Conservation (phyloP, 37 sponge, comb jelly and placozoan genomes). For the Theonella swinhoei region DNA sequence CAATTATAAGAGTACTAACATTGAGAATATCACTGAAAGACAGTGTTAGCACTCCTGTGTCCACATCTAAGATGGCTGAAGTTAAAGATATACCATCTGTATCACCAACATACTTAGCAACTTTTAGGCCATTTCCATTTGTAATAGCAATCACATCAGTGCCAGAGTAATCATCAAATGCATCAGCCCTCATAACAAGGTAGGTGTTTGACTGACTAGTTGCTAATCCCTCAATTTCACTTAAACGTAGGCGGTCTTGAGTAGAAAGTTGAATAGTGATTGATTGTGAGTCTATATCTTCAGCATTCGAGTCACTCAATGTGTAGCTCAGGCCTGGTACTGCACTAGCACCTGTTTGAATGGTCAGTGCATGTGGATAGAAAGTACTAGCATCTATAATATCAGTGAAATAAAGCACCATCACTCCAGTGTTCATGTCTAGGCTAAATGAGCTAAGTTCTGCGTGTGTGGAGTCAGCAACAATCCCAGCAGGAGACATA, state of each 20-base stretch:
- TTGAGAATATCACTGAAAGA: constrained; percentile 86
- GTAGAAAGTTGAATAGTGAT: constrained; percentile 60
- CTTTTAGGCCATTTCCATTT: constrained; percentile 71
- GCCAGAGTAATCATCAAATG: constrained; percentile 72
- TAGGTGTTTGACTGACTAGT: constrained; percentile 75
- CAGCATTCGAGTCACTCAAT: constrained; percentile 54
- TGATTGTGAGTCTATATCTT: constrained; percentile 33
- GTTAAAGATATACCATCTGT: constrained; percentile 48
- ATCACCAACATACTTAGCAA: constrained; percentile 51
- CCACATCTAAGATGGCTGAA: constrained; percentile 57
- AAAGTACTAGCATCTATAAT: constrained; percentile 58
- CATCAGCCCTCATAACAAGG: constrained; percentile 77
- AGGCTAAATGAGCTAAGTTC: constrained; percentile 43
- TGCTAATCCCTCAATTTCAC: constrained; percentile 58
- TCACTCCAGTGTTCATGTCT: constrained; percentile 70
- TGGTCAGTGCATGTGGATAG: constrained; percentile 42
- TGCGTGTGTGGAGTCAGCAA: constrained; percentile 45
- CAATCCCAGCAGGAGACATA: background rate
- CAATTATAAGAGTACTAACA: constrained; percentile 53
- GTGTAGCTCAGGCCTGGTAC: constrained; percentile 26
- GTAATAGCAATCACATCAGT: constrained; percentile 84
- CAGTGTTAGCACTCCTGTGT: constrained; percentile 56
- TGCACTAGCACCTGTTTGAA: constrained; percentile 47
- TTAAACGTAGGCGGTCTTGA: constrained; percentile 69
- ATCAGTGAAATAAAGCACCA: constrained; percentile 70